Percentiles rank a stretch among this genome's conserved stretches.
phyloP scores from a whole-genome alignment of 2,888 invertebrate species.

The Desoria tigrina region DNA sequence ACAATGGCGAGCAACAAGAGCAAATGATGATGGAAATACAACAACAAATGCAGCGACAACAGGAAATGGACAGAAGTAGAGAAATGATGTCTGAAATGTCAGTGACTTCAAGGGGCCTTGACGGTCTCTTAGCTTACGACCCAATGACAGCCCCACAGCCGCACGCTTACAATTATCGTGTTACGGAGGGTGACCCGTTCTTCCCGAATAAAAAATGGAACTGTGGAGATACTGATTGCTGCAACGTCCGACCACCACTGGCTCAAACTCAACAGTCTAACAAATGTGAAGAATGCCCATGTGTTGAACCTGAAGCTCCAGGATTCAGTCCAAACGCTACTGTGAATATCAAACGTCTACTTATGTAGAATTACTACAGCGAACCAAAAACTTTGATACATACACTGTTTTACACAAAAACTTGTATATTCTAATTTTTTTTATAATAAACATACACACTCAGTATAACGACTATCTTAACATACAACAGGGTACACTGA shows the following conservation, averaged over 20 bases:
- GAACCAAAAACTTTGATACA: too few relatives aligned
- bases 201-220: constrained; percentile 47
- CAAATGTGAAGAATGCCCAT: constrained; percentile 25
- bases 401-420: too few relatives aligned
- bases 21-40: not conserved
- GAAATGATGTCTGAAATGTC: constrained; percentile 5
- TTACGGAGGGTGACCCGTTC: constrained; percentile 35
- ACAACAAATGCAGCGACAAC: not conserved
- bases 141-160: constrained; percentile 45
- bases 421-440: too few relatives aligned
- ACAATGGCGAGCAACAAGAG: constrained; percentile 25
- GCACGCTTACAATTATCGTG: constrained; percentile 39
- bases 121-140: constrained; percentile 37
- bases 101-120: constrained; percentile 2
- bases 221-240: constrained; percentile 44
- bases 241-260: constrained; percentile 21
- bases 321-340: constrained; percentile 25
- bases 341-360: not conserved
- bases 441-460: too few relatives aligned
- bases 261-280: not conserved
- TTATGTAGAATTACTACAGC: constrained; percentile 10
- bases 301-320: constrained; percentile 23
- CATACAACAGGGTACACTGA: too few relatives aligned
- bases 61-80: not conserved
- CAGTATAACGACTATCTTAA: too few relatives aligned